phyloP scores from a whole-genome alignment of 2,888 invertebrate genomes.

The Luperina testacea region DNA sequence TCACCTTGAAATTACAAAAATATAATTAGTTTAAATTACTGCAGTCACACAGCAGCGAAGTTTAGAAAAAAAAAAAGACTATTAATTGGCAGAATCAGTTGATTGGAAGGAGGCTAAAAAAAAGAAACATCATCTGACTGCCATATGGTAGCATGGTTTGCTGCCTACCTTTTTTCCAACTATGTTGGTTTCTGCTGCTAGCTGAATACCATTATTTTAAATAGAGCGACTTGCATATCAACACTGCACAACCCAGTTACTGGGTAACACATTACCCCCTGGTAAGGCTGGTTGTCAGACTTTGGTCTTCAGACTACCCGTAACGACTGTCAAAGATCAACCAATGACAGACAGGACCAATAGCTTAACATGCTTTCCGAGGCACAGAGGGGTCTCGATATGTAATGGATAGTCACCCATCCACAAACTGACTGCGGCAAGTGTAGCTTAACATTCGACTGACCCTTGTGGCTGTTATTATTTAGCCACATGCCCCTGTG shows the following conservation, averaged over 20 bases:
- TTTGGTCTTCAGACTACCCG: not conserved
- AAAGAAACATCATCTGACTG: not conserved
- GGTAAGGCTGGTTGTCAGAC: not conserved
- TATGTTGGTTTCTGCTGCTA: not conserved
- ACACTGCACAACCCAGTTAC: not conserved
- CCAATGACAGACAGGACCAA: not conserved
- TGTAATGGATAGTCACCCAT: not conserved
- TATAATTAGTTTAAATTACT: not conserved
- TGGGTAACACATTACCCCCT: too few species aligned
- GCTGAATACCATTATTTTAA: not conserved
- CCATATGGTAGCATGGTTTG: not conserved
- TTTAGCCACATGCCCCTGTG: not conserved
- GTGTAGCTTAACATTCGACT: not conserved
- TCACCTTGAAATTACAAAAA: constrained; percentile 74
- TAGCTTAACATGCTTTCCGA: not conserved
- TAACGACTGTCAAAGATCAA: not conserved
- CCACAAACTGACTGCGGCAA: not conserved
- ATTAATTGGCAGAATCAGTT: not conserved
- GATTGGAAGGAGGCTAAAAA: not conserved
- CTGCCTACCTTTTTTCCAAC: not conserved
- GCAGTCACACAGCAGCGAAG: not conserved
- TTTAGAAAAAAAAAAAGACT: not conserved
- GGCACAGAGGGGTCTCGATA: too few species aligned
- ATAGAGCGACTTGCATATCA: not conserved
- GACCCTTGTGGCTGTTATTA: not conserved